These are phyloP conservation scores for Oxycera nigricornis DNA, from an alignment of 2,888 invertebrate genomes.

Conservation along the genomic window DNA sequence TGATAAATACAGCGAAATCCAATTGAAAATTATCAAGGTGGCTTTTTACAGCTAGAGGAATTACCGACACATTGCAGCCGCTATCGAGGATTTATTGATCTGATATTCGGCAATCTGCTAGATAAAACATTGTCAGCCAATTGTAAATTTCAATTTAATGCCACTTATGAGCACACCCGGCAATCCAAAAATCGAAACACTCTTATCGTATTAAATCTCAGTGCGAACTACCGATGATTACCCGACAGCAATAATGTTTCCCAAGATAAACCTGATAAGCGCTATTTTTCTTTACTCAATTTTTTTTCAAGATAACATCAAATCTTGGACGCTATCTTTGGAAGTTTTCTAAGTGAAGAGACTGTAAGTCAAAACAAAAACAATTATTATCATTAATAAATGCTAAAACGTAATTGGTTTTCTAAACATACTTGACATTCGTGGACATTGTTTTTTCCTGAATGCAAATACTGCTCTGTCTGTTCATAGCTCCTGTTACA, in stretches of 20 bases:
- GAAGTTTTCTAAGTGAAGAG: too few relatives aligned
- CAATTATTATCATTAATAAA: too few relatives aligned
- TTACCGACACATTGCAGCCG: not conserved
- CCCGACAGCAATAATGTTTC: too few relatives aligned
- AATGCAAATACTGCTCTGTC: too few relatives aligned
- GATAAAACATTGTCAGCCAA: constrained; percentile 16
- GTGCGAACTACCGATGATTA: too few relatives aligned
- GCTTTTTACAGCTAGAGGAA: not conserved
- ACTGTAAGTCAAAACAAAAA: too few relatives aligned
- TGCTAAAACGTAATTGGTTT: too few relatives aligned
- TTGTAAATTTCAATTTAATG: not conserved
- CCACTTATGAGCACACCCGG: constrained; percentile 9
- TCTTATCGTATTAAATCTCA: not conserved
- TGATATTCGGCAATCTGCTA: constrained; percentile 15
- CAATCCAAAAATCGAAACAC: not conserved
- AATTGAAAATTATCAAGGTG: not conserved
- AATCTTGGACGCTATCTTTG: too few relatives aligned
- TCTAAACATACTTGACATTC: too few relatives aligned
- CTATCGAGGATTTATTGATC: constrained; percentile 12
- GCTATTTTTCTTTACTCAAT: not conserved
- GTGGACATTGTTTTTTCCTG: too few relatives aligned
- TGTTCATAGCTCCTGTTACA: too few relatives aligned
- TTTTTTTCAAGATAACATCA: not conserved
- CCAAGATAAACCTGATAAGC: not conserved
- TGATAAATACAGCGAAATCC: not conserved